Conservation (phyloP, 2,797 vertebrate genomes). For the Coluber constrictor region DNA sequence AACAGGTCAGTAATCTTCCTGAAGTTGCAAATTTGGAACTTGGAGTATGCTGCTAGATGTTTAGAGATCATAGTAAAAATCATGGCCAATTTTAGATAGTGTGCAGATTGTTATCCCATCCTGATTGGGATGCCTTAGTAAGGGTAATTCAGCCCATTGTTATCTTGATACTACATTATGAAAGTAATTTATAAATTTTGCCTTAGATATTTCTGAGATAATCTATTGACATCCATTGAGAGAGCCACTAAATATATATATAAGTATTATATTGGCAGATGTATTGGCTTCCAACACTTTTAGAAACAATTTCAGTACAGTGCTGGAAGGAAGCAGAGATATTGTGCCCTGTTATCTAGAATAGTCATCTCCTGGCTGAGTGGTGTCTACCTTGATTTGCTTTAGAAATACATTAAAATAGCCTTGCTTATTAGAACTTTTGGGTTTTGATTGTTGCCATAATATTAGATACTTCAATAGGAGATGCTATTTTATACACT, state of each 20-base stretch:
- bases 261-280: neutral
- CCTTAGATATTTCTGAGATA: neutral
- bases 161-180: neutral
- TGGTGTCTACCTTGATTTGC: neutral
- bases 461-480: neutral
- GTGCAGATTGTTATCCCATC: neutral
- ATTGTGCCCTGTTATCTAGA: neutral
- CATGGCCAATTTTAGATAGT: neutral
- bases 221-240: neutral
- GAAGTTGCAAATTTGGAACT: neutral
- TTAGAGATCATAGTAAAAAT: neutral
- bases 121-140: neutral
- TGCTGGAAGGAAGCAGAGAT: neutral
- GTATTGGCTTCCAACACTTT: neutral
- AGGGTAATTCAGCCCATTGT: neutral
- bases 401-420: neutral
- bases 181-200: neutral
- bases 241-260: neutral
- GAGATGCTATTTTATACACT: neutral
- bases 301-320: neutral
- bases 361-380: neutral
- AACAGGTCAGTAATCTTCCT: neutral
- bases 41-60: neutral
- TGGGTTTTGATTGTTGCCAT: neutral
- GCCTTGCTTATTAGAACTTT: neutral